Evolutionary conservation across 1,140 invertebrate species (phyloP).

Genomic region (Neoseiulus cucumeris): DNA sequence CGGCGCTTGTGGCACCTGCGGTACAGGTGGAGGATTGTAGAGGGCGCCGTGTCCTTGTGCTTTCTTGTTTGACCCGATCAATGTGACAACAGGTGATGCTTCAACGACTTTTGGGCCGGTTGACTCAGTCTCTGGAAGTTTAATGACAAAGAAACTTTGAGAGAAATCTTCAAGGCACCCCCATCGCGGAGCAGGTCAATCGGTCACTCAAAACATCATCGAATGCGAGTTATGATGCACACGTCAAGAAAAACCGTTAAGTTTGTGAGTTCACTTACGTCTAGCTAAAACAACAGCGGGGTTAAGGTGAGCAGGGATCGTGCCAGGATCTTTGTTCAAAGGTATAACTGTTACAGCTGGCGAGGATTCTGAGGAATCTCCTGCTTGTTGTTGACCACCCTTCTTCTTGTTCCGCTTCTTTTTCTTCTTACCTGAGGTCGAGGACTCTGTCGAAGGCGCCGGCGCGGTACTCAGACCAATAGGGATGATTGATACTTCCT

Average conservation of each 20-base stretch:
- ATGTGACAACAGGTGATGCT: not conserved
- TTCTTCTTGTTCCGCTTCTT: slow-evolving; percentile 7
- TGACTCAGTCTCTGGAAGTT: not conserved
- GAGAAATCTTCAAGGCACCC: not conserved
- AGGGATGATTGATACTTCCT: slow-evolving; percentile 3
- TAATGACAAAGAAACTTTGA: not conserved
- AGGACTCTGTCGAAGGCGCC: not conserved
- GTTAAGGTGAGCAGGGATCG: slow-evolving; percentile 7
- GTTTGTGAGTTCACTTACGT: not conserved
- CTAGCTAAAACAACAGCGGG: not conserved
- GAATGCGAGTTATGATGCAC: too few relatives aligned
- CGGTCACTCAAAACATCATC: not conserved
- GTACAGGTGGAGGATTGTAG: not conserved
- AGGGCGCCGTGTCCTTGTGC: not conserved
- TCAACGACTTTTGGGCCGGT: not conserved
- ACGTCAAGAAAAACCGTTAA: too few relatives aligned
- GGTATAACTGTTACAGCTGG: not conserved
- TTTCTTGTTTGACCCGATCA: not conserved
- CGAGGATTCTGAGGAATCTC: not conserved
- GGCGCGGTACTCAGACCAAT: not conserved
- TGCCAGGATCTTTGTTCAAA: not conserved
- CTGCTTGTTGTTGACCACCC: not conserved
- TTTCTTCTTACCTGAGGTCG: not conserved
- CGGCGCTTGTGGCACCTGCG: not conserved
- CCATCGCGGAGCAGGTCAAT: too few relatives aligned